A percentile compares a stretch with the other conserved stretches of the same genome.
Evolutionary conservation across 2,113 vertebrate genomes (phyloP).

Genomic region (Oophaga pumilio): DNA sequence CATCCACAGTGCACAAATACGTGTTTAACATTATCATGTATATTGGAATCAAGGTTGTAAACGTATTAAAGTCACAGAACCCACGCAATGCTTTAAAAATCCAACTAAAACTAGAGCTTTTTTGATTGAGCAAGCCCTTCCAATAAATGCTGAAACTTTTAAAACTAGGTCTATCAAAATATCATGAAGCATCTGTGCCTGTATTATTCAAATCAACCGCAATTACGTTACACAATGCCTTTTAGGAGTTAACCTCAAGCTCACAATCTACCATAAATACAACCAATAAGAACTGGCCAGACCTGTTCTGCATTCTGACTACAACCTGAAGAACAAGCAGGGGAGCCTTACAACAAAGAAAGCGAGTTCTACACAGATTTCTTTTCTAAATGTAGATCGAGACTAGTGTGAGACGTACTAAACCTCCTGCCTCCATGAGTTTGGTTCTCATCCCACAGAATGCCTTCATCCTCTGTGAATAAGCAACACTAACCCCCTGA

Average conservation of each 20-base stretch:
- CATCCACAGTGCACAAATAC: no score
- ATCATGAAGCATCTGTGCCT: background rate
- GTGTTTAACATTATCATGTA: no score
- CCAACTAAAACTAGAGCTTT: background rate
- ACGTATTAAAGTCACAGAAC: background rate
- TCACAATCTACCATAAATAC: background rate
- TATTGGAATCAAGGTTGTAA: background rate
- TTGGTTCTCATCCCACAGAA: background rate
- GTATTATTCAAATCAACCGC: background rate
- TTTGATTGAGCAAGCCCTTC: background rate
- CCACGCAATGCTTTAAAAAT: background rate
- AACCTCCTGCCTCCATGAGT: background rate
- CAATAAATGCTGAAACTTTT: background rate
- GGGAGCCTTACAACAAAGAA: no score
- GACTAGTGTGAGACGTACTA: background rate
- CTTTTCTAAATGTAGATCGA: background rate
- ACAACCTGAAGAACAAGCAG: background rate
- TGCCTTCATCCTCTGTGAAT: background rate
- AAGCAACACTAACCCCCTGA: background rate
- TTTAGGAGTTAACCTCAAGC: background rate
- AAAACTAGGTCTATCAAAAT: conserved; percentile 12
- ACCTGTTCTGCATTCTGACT: background rate
- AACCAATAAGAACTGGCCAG: background rate
- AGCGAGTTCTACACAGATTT: background rate
- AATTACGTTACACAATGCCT: background rate